Conservation (phyloP, 2,113 vertebrate species). For the Gobiocypris rarus region DNA sequence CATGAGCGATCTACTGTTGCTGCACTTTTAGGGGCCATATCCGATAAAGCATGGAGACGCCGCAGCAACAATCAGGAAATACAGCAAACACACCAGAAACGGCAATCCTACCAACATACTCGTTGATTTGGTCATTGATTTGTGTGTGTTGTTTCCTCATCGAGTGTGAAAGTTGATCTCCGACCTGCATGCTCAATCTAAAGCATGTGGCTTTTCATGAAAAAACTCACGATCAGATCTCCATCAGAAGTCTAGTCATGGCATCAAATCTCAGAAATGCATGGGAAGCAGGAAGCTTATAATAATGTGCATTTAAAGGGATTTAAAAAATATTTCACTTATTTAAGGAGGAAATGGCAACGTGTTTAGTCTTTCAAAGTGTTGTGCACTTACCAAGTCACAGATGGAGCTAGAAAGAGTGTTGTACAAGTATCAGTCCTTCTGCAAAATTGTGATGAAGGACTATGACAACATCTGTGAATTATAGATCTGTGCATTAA, state of each 20-base stretch:
- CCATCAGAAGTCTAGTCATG: slow-evolving; percentile 3
- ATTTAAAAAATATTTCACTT: too few relatives aligned
- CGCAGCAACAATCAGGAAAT: slow-evolving; percentile 24
- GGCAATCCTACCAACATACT: slow-evolving; percentile 15
- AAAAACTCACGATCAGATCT: not conserved
- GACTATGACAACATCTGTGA: too few relatives aligned
- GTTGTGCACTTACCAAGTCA: too few relatives aligned
- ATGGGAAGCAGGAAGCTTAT: not conserved
- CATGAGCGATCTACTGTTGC: not conserved
- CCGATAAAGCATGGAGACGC: slow-evolving; percentile 1
- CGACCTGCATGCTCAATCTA: not conserved
- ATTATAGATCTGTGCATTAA: not conserved
- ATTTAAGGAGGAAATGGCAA: not conserved
- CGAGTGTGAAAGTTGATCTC: not conserved
- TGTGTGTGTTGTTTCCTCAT: not conserved
- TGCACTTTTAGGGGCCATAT: not conserved
- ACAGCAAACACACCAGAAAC: not conserved
- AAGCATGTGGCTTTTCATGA: not conserved
- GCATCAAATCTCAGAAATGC: not conserved
- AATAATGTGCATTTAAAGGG: too few relatives aligned
- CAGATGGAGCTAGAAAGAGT: too few relatives aligned
- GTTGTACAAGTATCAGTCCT: too few relatives aligned
- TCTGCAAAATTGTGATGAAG: too few relatives aligned
- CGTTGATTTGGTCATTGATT: slow-evolving; percentile 63
- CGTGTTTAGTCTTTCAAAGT: too few relatives aligned